Evolutionary conservation across 2,113 vertebrate species (phyloP).

Genomic region (Anarrhichthys ocellatus): DNA sequence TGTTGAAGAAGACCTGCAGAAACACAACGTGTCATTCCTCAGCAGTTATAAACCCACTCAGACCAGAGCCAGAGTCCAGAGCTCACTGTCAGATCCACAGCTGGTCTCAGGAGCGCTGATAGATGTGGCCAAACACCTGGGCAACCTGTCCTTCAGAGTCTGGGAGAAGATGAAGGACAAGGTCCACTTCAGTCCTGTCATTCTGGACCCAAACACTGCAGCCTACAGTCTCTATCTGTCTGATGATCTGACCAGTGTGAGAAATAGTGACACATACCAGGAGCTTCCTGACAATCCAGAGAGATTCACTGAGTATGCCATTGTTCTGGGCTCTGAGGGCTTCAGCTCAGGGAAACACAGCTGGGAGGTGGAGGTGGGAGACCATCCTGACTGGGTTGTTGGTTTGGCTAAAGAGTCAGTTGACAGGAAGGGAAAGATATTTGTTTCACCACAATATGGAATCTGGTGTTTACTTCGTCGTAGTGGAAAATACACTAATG

Average conservation of each 20-base stretch:
- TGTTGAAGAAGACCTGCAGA: constrained; percentile 59
- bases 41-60: constrained; percentile 49
- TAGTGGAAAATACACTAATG: constrained; percentile 11
- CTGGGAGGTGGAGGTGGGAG: background rate
- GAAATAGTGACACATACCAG: fast-evolving
- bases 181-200: constrained; percentile 57
- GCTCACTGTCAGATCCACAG: constrained; percentile 48
- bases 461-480: background rate
- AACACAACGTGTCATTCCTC: constrained; percentile 41
- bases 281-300: constrained; percentile 23
- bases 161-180: constrained; percentile 60
- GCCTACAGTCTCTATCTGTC: background rate
- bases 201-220: constrained; percentile 73
- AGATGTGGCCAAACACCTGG: constrained; percentile 67
- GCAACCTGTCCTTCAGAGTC: constrained; percentile 63
- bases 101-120: constrained; percentile 48
- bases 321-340: background rate
- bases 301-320: background rate
- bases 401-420: constrained; percentile 56
- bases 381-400: background rate
- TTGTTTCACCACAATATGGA: background rate
- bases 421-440: background rate
- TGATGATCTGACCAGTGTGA: constrained; percentile 68
- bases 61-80: constrained; percentile 46
- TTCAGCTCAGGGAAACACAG: constrained; percentile 1